Percentiles rank a stretch among this genome's conserved stretches.
Evolutionary conservation across 2,797 vertebrate species (phyloP).

Genomic region (Arctocebus calabarensis): DNA sequence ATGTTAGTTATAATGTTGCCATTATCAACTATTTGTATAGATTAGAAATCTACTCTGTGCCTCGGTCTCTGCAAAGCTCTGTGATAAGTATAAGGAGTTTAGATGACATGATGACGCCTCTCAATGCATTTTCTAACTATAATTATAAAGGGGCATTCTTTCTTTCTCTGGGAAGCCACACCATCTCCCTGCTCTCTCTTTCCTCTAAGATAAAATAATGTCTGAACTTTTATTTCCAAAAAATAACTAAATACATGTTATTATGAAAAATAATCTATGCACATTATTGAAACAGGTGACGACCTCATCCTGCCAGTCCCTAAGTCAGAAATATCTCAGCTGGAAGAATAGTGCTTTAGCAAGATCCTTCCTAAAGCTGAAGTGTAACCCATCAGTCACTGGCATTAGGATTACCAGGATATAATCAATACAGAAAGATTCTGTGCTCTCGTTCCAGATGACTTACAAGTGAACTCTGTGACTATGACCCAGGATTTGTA

Average conservation of each 20-base stretch:
- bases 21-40: neutral
- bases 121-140: neutral
- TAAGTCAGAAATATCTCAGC: neutral
- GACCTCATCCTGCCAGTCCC: neutral
- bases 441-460: neutral
- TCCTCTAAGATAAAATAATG: too few species aligned
- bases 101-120: neutral
- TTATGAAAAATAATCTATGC: neutral
- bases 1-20: neutral
- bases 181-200: too few species aligned
- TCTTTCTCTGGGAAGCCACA: too few species aligned
- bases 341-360: neutral
- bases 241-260: neutral
- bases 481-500: neutral
- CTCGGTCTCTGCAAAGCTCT: neutral
- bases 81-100: neutral
- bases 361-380: neutral
- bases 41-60: neutral
- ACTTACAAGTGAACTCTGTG: neutral
- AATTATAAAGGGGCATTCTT: neutral
- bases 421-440: neutral
- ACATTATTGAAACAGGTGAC: neutral
- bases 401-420: neutral
- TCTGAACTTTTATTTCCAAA: too few species aligned
- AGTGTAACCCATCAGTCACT: neutral